Base-by-base conservation (phyloP, 2,888 invertebrate genomes). In the Anodontia alba region DNA sequence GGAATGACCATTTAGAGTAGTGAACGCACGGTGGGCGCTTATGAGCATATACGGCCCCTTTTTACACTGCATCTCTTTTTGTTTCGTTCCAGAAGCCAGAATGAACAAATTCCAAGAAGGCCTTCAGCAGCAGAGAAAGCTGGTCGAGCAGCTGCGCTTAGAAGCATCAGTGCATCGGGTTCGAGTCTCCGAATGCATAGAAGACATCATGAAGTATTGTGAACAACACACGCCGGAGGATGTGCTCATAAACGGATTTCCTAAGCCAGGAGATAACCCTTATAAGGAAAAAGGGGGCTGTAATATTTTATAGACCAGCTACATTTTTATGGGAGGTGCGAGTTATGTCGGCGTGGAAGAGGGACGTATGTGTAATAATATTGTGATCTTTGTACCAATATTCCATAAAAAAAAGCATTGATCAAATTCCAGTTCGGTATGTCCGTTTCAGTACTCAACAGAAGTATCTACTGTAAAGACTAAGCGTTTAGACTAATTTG, bases 241-340 rank as follows among this genome's bases (percentile, higher is more conserved):
- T 95, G 98, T 97, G 92, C 96, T 99, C 69, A 96, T 99, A 86
- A 97, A 97, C 87, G 99, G 99, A 46, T 99, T 99, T 95, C 97
- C 98, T 85, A 98, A 97, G 89, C 98, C 98, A 94, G 98, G 98
- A 94, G 97, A 98, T 23, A 99, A 99, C 95, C 99, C 99, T 38
- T 99, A 92, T 83, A 93, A 92, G 81, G 92, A 93, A 81, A 93
- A 93, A 81, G 92, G 92, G 10, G 90, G 92, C 73, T 93, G 92
- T 81, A 88, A 87, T 31, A 92, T 93, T 77, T 88, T 92, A 79
- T 91, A 91, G 86, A 80, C 69, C 54, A 70, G 43, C 67, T 51
- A 36, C 20, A 23, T 31, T 29, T 71, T 49, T 54, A 12, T 72
- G 68, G 68, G 43, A 68, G 38, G 42, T 68, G 43, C 1, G 20